phyloP scores from a whole-genome alignment of 1,140 invertebrate genomes.

The Tribolium castaneum region DNA sequence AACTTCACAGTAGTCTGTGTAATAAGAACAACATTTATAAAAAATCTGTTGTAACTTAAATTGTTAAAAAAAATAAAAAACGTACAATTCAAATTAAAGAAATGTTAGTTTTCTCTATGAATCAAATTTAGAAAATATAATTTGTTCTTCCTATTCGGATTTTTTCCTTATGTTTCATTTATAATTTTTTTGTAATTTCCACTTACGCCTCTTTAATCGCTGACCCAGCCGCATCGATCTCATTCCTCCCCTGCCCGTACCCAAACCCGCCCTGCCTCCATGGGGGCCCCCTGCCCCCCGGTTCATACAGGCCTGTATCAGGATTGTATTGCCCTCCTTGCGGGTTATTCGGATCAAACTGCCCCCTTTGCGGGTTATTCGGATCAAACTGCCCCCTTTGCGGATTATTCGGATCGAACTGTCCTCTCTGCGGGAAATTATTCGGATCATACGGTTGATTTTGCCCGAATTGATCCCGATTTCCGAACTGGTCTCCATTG shows the following conservation, averaged over 20 bases:
- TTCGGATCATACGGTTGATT: neutral
- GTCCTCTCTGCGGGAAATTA: too few species aligned
- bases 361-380: neutral
- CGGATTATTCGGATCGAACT: neutral
- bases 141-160: neutral
- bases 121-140: neutral
- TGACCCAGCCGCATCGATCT: neutral
- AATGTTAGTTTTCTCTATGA: neutral
- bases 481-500: slow-evolving; percentile 37
- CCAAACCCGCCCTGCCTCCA: neutral
- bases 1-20: too few species aligned
- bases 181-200: neutral
- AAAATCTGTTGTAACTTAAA: too few species aligned
- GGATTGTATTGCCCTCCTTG: slow-evolving; percentile 27
- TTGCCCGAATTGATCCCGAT: slow-evolving; percentile 23
- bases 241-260: neutral
- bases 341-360: slow-evolving; percentile 9
- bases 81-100: too few species aligned
- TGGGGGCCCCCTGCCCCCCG: neutral
- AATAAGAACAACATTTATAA: too few species aligned
- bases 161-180: neutral
- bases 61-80: too few species aligned
- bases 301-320: slow-evolving; percentile 2
- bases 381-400: neutral
- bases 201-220: slow-evolving; percentile 33